Percentiles rank a stretch among this genome's conserved stretches.
Evolutionary conservation across 2,888 invertebrate species (phyloP).

Genomic region (Onchidella celtica): DNA sequence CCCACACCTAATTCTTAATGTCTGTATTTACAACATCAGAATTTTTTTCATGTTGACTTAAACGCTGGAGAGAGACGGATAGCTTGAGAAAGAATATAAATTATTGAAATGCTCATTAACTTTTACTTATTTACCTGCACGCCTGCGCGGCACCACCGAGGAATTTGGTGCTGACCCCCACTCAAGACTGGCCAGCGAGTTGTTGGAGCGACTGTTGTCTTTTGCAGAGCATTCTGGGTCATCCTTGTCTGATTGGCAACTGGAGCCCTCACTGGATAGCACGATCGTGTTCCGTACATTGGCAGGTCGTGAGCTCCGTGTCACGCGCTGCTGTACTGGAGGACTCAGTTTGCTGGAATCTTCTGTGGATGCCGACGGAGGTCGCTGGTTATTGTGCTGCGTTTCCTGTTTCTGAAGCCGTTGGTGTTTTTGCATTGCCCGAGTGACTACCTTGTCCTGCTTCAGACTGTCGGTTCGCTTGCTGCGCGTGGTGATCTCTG

Average conservation of each 20-base stretch:
- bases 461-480: background rate
- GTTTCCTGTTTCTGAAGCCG: background rate
- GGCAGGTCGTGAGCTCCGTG: no score
- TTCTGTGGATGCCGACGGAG: background rate
- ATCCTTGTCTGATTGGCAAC: background rate
- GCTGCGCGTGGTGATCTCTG: constrained; percentile 2
- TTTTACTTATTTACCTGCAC: no score
- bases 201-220: background rate
- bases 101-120: no score
- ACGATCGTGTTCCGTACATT: background rate
- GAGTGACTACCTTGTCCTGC: background rate
- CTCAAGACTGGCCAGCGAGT: background rate
- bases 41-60: no score
- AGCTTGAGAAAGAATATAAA: no score
- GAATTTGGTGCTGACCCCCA: no score
- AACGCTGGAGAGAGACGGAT: no score
- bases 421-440: background rate
- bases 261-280: background rate
- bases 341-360: no score
- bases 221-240: background rate
- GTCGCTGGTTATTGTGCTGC: background rate
- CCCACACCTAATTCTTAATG: no score
- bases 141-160: no score
- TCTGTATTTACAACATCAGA: no score
- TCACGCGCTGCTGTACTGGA: no score